Conservation (phyloP, 2,888 invertebrate genomes). For the Drosophila subquinaria region DNA sequence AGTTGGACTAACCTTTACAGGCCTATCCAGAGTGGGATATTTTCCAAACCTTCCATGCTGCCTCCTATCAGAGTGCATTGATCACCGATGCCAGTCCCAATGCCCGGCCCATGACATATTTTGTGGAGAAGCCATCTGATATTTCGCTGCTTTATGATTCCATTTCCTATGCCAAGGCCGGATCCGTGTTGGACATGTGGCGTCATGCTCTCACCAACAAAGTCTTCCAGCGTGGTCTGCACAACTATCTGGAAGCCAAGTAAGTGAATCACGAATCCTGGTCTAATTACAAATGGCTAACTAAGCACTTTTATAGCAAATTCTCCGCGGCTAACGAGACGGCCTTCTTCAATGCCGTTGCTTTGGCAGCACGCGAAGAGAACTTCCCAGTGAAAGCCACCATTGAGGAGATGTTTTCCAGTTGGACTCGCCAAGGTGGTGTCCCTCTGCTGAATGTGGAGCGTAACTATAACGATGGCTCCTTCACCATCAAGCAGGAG, state of each 20-base stretch:
- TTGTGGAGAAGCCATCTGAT: conserved; percentile 93
- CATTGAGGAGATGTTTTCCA: conserved; percentile 88
- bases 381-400: conserved; percentile 77
- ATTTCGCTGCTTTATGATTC: conserved; percentile 93
- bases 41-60: conserved; percentile 91
- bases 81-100: conserved; percentile 90
- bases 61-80: conserved; percentile 91
- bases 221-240: conserved; percentile 80
- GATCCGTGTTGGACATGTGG: conserved; percentile 87
- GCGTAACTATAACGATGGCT: conserved; percentile 86
- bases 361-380: conserved; percentile 70
- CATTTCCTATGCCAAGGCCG: conserved; percentile 96
- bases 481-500: conserved; percentile 87
- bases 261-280: conserved; percentile 46
- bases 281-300: background rate
- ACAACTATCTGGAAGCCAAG: conserved; percentile 80
- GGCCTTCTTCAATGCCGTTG: conserved; percentile 76
- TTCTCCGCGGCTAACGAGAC: conserved; percentile 74
- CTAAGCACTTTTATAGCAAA: conserved; percentile 50
- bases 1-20: conserved; percentile 79
- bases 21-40: conserved; percentile 89
- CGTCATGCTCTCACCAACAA: conserved; percentile 78
- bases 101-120: conserved; percentile 92
- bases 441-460: conserved; percentile 87
- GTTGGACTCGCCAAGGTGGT: conserved; percentile 88